Evolutionary conservation across 1,140 invertebrate species (phyloP).

Genomic region (Catajapyx aquilonaris): DNA sequence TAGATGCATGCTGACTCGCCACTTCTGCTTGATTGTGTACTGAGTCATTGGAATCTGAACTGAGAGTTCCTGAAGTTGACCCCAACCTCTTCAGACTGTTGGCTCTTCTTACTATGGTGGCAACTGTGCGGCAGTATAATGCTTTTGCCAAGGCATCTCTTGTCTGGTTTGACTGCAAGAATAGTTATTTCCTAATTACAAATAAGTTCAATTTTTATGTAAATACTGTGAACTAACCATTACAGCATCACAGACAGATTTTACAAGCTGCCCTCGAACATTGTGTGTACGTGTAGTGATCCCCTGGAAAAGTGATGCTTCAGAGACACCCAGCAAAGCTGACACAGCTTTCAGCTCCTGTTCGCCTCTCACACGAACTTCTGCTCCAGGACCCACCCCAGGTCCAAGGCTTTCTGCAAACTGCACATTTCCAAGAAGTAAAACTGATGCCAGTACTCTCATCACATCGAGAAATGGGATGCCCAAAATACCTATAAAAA

Average conservation of each 20-base stretch:
- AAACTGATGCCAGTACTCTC: slow-evolving; percentile 66
- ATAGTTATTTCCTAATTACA: no score
- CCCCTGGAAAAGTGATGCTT: slow-evolving; percentile 50
- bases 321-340: slow-evolving; percentile 56
- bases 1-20: slow-evolving; percentile 68
- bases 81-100: slow-evolving; percentile 76
- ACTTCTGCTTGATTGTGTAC: slow-evolving; percentile 71
- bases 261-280: slow-evolving; percentile 57
- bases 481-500: slow-evolving; percentile 44
- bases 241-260: slow-evolving; percentile 60
- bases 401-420: slow-evolving; percentile 43
- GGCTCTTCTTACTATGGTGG: slow-evolving; percentile 74
- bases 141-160: slow-evolving; percentile 79
- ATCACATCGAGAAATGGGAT: slow-evolving; percentile 88
- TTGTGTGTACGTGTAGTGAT: slow-evolving; percentile 66
- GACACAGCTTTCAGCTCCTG: slow-evolving; percentile 63
- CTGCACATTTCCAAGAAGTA: slow-evolving; percentile 75
- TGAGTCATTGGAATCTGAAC: slow-evolving; percentile 76
- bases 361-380: slow-evolving; percentile 21
- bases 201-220: no score
- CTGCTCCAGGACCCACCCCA: slow-evolving; percentile 1
- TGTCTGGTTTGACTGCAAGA: slow-evolving; percentile 49
- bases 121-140: slow-evolving; percentile 82
- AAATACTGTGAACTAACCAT: slow-evolving; percentile 38
- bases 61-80: slow-evolving; percentile 62